Evolutionary conservation across 1,140 invertebrate species (phyloP), one percentile per base, ranked within the genome.

Genomic region (Pteromalus puparum): DNA sequence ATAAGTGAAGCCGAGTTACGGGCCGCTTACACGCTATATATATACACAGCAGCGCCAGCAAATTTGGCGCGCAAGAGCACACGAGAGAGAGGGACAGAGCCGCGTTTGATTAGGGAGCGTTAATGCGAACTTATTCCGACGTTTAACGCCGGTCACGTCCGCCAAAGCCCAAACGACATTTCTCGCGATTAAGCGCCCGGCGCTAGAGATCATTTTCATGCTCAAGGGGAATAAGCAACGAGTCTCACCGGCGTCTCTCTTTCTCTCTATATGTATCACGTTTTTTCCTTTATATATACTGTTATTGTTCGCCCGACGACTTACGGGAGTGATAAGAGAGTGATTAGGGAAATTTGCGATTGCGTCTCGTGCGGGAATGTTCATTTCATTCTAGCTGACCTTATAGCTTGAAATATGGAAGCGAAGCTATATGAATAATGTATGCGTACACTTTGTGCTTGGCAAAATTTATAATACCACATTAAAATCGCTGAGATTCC

Each of bases 71-170:
- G 30, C 24, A 6, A 21, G 15, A 61, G 1, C 18, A 82, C 30
- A 34, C 30, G 86, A 53, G 48, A 53, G 86, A 83, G 68, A 38
- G 48, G 28, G 70, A 65, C 18, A 1, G 34, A 85, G 81, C 88
- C 88, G 87, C 86, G 88, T 91, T 89, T 90, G 91, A 92, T 92
- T 91, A 90, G 90, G 86, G 88, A 89, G 85, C 86, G 88, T 90
- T 91, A 91, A 92, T 91, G 89, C 90, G 85, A 87, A 90, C 88
- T 90, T 90, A 89, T 90, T 90, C 87, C 87, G 87, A 91, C 89
- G 88, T 89, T 87, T 83, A 86, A 79, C 86, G 86, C 89, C 83
- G 86, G 90, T 91, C 90, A 90, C 86, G 84, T 84, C 86, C 42
- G 72, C 82, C 87, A 86, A 87, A 88, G 86, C 86, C 84, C 75